Evolutionary conservation across 2,888 invertebrate species (phyloP).

Genomic region (Cylloceria caligata): DNA sequence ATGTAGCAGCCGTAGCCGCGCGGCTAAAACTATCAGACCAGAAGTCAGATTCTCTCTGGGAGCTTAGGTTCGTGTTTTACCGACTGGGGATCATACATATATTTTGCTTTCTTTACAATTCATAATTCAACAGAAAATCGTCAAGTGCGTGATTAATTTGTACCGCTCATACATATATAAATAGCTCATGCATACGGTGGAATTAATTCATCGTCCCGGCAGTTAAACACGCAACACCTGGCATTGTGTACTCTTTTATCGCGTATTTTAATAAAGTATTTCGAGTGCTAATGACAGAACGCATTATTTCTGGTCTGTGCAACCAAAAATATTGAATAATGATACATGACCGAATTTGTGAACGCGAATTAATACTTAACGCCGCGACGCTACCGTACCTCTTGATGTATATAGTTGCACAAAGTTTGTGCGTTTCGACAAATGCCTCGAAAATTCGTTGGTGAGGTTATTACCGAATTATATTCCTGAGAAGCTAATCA

Average conservation of each 20-base stretch:
- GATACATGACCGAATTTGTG: too few relatives aligned
- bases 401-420: too few relatives aligned
- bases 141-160: too few relatives aligned
- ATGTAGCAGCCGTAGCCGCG: slow-evolving; percentile 91
- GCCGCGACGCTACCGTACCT: too few relatives aligned
- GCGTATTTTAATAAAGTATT: background rate
- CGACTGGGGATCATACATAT: slow-evolving; percentile 92
- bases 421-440: too few relatives aligned
- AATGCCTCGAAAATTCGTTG: background rate
- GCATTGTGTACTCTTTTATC: background rate
- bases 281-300: background rate
- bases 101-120: too few relatives aligned
- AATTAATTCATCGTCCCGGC: slow-evolving; percentile 12
- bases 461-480: slow-evolving; percentile 8
- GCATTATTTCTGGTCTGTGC: background rate
- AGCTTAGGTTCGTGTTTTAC: slow-evolving; percentile 96
- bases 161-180: background rate
- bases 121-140: too few relatives aligned
- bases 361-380: too few relatives aligned
- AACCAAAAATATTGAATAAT: background rate
- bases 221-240: background rate
- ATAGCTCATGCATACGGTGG: background rate
- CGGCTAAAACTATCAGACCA: slow-evolving; percentile 96
- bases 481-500: slow-evolving; percentile 27
- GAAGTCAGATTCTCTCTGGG: slow-evolving; percentile 96